Evolutionary conservation across 2,113 vertebrate species (phyloP).

Genomic region (Embiotoca jacksoni): DNA sequence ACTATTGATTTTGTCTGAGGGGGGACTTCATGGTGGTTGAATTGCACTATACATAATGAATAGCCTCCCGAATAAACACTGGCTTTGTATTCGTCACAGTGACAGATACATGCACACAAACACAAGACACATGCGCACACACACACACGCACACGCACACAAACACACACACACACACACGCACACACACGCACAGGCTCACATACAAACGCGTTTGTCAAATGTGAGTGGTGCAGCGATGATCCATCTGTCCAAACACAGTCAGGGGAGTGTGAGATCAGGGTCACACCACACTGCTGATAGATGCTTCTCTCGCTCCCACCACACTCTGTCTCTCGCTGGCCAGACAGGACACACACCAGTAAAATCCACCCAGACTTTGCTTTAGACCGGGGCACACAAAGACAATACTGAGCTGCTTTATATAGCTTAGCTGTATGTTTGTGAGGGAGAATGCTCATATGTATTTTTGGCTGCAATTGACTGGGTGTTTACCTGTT

Average conservation of each 20-base stretch:
- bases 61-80: slow-evolving; percentile 52
- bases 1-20: slow-evolving; percentile 75
- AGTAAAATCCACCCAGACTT: slow-evolving; percentile 71
- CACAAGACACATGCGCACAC: not conserved
- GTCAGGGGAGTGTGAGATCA: slow-evolving; percentile 61
- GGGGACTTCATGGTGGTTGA: slow-evolving; percentile 60
- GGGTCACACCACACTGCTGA: slow-evolving; percentile 69
- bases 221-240: slow-evolving; percentile 62
- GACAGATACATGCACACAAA: slow-evolving; percentile 15
- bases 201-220: slow-evolving; percentile 64
- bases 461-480: slow-evolving; percentile 26
- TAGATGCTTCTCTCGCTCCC: slow-evolving; percentile 44
- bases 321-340: slow-evolving; percentile 13
- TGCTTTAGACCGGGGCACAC: slow-evolving; percentile 58
- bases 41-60: slow-evolving; percentile 76
- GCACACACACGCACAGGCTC: slow-evolving; percentile 7
- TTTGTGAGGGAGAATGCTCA: slow-evolving; percentile 15
- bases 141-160: slow-evolving; percentile 37
- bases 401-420: slow-evolving; percentile 37
- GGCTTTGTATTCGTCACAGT: slow-evolving; percentile 52
- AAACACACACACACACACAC: slow-evolving; percentile 28
- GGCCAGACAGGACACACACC: slow-evolving; percentile 52
- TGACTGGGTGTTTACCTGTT: slow-evolving; percentile 44
- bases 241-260: slow-evolving; percentile 81
- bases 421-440: slow-evolving; percentile 44